Conservation (phyloP, 2,797 vertebrate genomes). For the Loriculus beryllinus region DNA sequence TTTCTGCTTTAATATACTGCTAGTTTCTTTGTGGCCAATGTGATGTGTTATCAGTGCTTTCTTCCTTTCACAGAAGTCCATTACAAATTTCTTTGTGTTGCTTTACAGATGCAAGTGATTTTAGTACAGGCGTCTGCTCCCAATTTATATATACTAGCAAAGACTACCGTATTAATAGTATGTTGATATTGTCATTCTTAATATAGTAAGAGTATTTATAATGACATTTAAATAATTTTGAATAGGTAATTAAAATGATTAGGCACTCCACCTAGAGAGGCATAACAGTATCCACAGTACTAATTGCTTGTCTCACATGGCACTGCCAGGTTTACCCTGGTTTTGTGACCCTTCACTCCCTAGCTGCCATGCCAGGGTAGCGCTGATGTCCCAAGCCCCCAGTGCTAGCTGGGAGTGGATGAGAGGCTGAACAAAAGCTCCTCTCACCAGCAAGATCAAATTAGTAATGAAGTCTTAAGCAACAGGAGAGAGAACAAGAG, state of each 20-base stretch:
- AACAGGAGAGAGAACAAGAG: background rate
- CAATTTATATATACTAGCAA: background rate
- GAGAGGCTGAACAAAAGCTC: background rate
- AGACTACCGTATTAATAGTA: background rate
- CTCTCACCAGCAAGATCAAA: background rate
- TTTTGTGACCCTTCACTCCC: background rate
- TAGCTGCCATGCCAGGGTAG: background rate
- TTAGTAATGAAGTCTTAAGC: background rate
- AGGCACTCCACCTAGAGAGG: background rate
- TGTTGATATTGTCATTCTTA: background rate
- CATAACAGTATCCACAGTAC: background rate
- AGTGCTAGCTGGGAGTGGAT: background rate
- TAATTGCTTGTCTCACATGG: background rate
- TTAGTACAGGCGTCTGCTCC: background rate
- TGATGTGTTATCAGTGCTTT: background rate
- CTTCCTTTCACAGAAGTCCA: background rate
- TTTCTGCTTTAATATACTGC: background rate
- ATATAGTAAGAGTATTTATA: background rate
- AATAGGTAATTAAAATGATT: background rate
- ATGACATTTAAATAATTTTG: background rate
- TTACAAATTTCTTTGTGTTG: background rate
- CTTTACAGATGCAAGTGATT: background rate
- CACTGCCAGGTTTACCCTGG: background rate
- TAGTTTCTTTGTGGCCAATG: background rate
- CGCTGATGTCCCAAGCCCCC: background rate